Evolutionary conservation across 2,113 vertebrate species (phyloP).

Genomic region (Seriola rivoliana): DNA sequence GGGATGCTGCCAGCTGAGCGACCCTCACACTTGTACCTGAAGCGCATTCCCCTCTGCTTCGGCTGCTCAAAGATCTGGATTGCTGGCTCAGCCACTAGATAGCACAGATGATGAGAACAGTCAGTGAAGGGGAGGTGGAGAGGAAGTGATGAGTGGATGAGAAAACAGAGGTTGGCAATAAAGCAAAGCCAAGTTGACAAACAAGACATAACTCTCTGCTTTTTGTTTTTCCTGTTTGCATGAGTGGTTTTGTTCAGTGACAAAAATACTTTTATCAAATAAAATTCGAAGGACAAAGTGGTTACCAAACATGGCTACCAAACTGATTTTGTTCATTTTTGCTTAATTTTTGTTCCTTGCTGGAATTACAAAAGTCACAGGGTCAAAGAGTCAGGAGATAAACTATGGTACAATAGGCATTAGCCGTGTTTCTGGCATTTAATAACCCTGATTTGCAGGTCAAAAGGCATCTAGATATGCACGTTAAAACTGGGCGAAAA

Average conservation of each 20-base stretch:
- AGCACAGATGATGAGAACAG: background rate
- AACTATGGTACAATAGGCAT: background rate
- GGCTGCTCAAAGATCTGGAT: constrained; percentile 96
- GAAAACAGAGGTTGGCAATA: background rate
- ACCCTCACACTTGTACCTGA: constrained; percentile 97
- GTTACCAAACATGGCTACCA: background rate
- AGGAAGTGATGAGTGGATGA: background rate
- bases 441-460: background rate
- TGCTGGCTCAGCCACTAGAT: constrained; percentile 85
- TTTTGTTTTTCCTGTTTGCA: background rate
- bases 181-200: background rate
- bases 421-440: background rate
- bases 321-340: too few species aligned
- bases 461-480: background rate
- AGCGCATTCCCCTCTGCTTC: constrained; percentile 97
- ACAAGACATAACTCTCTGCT: background rate
- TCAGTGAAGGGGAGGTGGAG: background rate
- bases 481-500: background rate
- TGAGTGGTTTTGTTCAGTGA: background rate
- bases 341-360: background rate
- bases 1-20: constrained; percentile 98
- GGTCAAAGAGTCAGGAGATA: background rate
- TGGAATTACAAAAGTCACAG: background rate
- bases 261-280: background rate
- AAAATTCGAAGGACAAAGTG: background rate